Evolutionary conservation across 1,140 invertebrate genomes (phyloP).

Genomic region (Eupeodes corollae): DNA sequence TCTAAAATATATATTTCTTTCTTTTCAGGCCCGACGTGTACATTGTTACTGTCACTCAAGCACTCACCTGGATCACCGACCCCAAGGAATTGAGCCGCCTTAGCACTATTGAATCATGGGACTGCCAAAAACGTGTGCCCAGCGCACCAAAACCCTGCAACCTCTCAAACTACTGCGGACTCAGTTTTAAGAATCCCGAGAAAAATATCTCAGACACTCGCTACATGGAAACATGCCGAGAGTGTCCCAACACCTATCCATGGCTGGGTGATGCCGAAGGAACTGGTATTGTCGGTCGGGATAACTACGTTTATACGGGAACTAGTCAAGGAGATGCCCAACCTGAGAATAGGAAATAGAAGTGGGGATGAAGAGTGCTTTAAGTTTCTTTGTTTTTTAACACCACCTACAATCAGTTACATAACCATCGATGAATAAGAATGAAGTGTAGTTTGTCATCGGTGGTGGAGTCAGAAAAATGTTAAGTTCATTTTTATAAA

Average conservation of each 20-base stretch:
- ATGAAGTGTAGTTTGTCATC: too few relatives aligned
- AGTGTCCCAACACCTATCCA: slow-evolving; percentile 63
- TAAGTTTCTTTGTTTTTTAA: too few relatives aligned
- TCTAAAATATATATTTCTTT: too few relatives aligned
- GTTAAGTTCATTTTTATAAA: too few relatives aligned
- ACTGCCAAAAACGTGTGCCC: slow-evolving; percentile 60
- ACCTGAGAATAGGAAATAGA: too few relatives aligned
- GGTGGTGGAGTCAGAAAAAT: too few relatives aligned
- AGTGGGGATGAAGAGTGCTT: too few relatives aligned
- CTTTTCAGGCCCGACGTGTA: slow-evolving; percentile 69
- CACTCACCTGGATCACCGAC: slow-evolving; percentile 81
- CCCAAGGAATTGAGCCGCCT: slow-evolving; percentile 60
- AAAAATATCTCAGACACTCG: slow-evolving; percentile 67
- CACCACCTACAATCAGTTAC: too few relatives aligned
- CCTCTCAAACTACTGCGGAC: slow-evolving; percentile 72
- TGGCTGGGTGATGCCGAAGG: slow-evolving; percentile 65
- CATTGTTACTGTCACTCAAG: slow-evolving; percentile 83
- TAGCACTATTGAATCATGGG: slow-evolving; percentile 61
- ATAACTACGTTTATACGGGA: too few relatives aligned
- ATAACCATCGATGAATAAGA: too few relatives aligned
- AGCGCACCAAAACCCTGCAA: slow-evolving; percentile 62
- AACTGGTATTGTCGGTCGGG: slow-evolving; percentile 60
- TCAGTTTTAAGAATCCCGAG: slow-evolving; percentile 65
- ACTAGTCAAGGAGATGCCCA: too few relatives aligned
- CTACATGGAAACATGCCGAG: slow-evolving; percentile 77